Evolutionary conservation across 2,888 invertebrate genomes (phyloP), one percentile per base, ranked within the genome.

Genomic region (Thecophora atra): DNA sequence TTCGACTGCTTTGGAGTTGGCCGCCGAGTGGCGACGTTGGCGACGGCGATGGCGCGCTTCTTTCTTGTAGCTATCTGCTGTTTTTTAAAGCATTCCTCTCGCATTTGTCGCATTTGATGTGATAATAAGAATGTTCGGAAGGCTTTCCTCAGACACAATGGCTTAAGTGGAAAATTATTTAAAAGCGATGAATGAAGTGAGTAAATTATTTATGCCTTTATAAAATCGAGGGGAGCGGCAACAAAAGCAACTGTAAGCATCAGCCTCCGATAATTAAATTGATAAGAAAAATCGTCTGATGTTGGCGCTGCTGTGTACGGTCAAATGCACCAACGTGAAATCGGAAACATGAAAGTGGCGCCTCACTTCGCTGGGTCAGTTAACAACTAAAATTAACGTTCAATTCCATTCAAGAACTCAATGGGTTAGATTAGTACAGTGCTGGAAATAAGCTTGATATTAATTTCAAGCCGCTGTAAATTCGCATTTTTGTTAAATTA

Each of bases 1-100:
- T 83, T 81, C 79, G 78, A 76, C 76, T 72, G 77, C 80, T 82
- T 82, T 83, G 78, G 81, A 81, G 78, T 82, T 81, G 78, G 81
- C 82, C 82, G 83, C 76, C 75, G 51, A 54, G 42, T 66, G 26
- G 24, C 24, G 30, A 64, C 56, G 52, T 65, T 71, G 70, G 51
- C 60, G 66, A 58, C 54, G 51, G 71, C 51, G 51, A 62, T 60
- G 47, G 44, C 52, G 64, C 30, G 44, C 47, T 30, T 67, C 70
- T 58, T 60, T 65, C 69, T 72, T 60, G 67, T 67, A n/a, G n/a
- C n/a, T n/a, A 71, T 37, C 65, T 64, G 52, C 24, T 62, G 13
- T 28, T 15, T 58, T 58, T 58, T 58, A 28, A 58, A 0, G 2
- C 62, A 73, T 71, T 70, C 72, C 73, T 75, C 75, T 75, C 75